Evolutionary conservation across 2,797 vertebrate species (phyloP).

Genomic region (Acanthurus tractus): DNA sequence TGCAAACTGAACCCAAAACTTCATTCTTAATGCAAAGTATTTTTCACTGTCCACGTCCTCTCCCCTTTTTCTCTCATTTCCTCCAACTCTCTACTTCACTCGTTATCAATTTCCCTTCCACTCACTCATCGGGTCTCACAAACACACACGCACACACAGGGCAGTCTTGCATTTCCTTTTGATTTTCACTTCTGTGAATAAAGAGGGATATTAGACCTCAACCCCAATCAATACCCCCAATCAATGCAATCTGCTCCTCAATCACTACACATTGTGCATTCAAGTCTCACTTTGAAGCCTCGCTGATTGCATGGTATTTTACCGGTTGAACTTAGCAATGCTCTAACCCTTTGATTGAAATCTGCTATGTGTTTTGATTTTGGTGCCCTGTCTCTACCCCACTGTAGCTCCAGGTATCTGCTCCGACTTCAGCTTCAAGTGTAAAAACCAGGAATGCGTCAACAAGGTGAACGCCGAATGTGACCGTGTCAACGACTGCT

Average conservation of each 20-base stretch:
- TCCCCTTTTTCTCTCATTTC: slow-evolving; percentile 17
- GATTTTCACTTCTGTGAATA: slow-evolving; percentile 77
- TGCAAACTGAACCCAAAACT: slow-evolving; percentile 15
- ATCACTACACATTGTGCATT: slow-evolving; percentile 73
- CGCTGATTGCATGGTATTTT: slow-evolving; percentile 70
- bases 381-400: slow-evolving; percentile 34
- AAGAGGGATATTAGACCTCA: slow-evolving; percentile 75
- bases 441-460: slow-evolving; percentile 76
- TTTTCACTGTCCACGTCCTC: slow-evolving; percentile 20
- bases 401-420: slow-evolving; percentile 74
- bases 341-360: slow-evolving; percentile 43
- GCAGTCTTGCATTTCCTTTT: slow-evolving; percentile 60
- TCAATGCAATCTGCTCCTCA: slow-evolving; percentile 77
- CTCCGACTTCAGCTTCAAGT: slow-evolving; percentile 82
- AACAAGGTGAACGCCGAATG: slow-evolving; percentile 88
- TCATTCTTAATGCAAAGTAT: slow-evolving; percentile 20
- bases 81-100: slow-evolving; percentile 18
- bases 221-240: slow-evolving; percentile 76
- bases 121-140: slow-evolving; percentile 17
- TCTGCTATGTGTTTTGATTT: slow-evolving; percentile 58
- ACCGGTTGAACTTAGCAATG: slow-evolving; percentile 57
- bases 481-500: slow-evolving; percentile 81
- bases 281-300: slow-evolving; percentile 65
- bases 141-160: slow-evolving; percentile 26
- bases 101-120: slow-evolving; percentile 56